phyloP scores from a whole-genome alignment of 1,140 invertebrate species.

The Saccostrea cuccullata region DNA sequence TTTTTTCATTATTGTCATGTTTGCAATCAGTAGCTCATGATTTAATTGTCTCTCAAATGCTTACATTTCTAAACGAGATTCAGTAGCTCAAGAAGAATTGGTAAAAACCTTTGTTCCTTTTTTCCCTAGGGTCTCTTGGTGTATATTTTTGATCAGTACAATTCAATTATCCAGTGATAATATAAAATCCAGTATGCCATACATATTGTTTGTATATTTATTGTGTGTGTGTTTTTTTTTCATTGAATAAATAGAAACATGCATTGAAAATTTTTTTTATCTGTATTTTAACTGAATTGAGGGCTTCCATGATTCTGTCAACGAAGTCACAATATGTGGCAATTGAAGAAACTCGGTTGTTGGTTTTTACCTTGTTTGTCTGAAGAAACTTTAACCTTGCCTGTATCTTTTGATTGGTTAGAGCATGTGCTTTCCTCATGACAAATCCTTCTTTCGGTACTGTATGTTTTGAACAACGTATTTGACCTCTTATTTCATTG shows the following conservation, averaged over 20 bases:
- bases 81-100: background rate
- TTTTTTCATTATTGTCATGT: background rate
- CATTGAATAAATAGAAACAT: conserved; percentile 15
- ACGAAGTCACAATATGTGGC: too few relatives aligned
- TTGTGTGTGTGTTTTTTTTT: background rate
- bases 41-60: background rate
- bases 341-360: too few relatives aligned
- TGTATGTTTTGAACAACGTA: too few relatives aligned
- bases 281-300: too few relatives aligned
- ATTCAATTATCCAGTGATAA: background rate
- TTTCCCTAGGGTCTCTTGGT: background rate
- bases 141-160: background rate
- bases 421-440: too few relatives aligned
- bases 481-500: too few relatives aligned
- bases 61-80: background rate
- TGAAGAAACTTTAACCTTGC: too few relatives aligned
- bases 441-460: too few relatives aligned
- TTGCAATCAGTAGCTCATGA: background rate
- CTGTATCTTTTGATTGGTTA: too few relatives aligned
- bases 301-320: too few relatives aligned
- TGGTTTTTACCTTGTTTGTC: too few relatives aligned
- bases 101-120: background rate
- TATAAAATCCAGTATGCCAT: background rate
- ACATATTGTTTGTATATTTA: background rate
- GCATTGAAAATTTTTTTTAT: background rate